Conservation (phyloP, 1,140 invertebrate species). For the Aphelenchoides avenae region DNA sequence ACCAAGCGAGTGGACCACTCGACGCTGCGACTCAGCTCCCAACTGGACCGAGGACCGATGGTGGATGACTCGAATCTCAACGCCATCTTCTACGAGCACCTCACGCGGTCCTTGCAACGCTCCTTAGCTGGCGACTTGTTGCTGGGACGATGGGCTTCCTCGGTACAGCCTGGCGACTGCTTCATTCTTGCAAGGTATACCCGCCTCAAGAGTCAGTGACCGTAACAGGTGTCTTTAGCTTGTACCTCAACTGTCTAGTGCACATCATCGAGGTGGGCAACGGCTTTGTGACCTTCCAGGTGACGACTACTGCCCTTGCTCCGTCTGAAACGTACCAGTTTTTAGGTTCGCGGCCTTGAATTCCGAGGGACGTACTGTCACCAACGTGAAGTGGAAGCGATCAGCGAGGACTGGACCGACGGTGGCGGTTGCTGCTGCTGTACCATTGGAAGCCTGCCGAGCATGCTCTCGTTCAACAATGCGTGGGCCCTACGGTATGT, state of each 20-base stretch:
- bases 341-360: slow-evolving; percentile 74
- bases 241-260: slow-evolving; percentile 95
- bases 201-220: slow-evolving; percentile 81
- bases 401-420: slow-evolving; percentile 74
- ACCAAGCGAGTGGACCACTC: slow-evolving; percentile 93
- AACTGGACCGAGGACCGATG: slow-evolving; percentile 82
- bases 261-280: slow-evolving; percentile 98
- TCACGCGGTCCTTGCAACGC: slow-evolving; percentile 90
- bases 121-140: slow-evolving; percentile 65
- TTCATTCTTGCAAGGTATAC: slow-evolving; percentile 96
- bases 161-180: slow-evolving; percentile 66
- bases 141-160: slow-evolving; percentile 40
- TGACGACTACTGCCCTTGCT: slow-evolving; percentile 60
- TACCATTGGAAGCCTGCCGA: slow-evolving; percentile 82
- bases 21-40: slow-evolving; percentile 87
- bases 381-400: slow-evolving; percentile 84
- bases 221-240: slow-evolving; percentile 82
- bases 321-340: slow-evolving; percentile 1
- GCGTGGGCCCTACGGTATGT: slow-evolving; percentile 78
- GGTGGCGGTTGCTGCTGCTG: slow-evolving; percentile 77
- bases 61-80: slow-evolving; percentile 96
- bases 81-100: slow-evolving; percentile 97
- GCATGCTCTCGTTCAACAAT: slow-evolving; percentile 83
- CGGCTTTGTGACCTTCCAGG: slow-evolving; percentile 93
- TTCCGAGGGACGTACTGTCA: slow-evolving; percentile 97